Conservation (phyloP, 2,888 invertebrate genomes). For the Heteromyza rotundicornis region DNA sequence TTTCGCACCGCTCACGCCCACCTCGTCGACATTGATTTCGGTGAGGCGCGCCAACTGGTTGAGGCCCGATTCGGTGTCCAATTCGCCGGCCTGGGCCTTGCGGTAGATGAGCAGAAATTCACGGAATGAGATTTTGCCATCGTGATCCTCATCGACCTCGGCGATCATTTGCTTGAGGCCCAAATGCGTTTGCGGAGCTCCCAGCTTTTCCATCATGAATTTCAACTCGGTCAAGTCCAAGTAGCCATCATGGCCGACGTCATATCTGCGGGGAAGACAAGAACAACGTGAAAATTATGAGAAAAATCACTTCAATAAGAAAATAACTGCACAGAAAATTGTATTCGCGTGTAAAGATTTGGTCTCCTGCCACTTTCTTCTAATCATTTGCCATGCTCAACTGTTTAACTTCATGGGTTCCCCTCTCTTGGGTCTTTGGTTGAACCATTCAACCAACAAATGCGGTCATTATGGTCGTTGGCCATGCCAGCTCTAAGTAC, state of each 20-base stretch:
- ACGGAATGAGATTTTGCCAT: constrained; percentile 87
- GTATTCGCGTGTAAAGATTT: too few species aligned
- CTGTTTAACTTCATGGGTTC: too few species aligned
- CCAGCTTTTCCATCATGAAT: constrained; percentile 95
- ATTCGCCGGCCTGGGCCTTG: constrained; percentile 90
- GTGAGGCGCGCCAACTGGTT: constrained; percentile 84
- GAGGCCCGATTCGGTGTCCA: constrained; percentile 85
- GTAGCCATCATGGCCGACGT: constrained; percentile 86
- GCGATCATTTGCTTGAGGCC: constrained; percentile 94
- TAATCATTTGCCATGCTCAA: too few species aligned
- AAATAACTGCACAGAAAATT: too few species aligned
- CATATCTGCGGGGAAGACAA: constrained; percentile 86
- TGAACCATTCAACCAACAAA: too few species aligned
- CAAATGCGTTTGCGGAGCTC: constrained; percentile 94
- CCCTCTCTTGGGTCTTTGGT: too few species aligned
- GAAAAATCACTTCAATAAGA: too few species aligned
- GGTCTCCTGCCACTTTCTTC: too few species aligned
- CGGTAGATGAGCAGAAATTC: constrained; percentile 82
- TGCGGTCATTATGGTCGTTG: too few species aligned
- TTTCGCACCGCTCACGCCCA: constrained; percentile 93
- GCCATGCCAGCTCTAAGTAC: too few species aligned
- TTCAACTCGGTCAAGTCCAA: constrained; percentile 90
- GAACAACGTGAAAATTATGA: too few species aligned
- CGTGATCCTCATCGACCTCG: constrained; percentile 86
- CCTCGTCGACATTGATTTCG: constrained; percentile 92